Percentiles rank a stretch among this genome's conserved stretches.
Conservation (phyloP, 1,140 invertebrate species). For the Papilio xuthus region DNA sequence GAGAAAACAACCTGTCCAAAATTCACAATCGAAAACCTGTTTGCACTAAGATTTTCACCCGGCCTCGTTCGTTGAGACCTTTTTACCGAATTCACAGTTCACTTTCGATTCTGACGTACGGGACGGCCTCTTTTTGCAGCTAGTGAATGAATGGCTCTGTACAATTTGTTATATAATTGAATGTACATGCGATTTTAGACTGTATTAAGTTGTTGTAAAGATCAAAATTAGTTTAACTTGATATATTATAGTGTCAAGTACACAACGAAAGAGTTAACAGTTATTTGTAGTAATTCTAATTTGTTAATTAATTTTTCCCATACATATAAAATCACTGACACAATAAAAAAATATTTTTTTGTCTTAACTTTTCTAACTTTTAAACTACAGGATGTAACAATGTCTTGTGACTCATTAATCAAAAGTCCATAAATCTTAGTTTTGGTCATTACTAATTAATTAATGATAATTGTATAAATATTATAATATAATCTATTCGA, state of each 20-base stretch:
- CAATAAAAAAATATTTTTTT: neutral
- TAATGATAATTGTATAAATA: neutral
- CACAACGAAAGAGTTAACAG: neutral
- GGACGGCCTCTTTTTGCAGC: conserved; percentile 28
- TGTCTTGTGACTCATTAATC: neutral
- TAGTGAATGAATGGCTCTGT: conserved; percentile 29
- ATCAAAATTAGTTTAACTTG: conserved; percentile 3
- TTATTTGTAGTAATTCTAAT: neutral
- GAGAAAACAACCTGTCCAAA: conserved; percentile 57
- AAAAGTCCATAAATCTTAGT: neutral
- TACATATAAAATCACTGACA: too few species aligned
- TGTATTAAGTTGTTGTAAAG: conserved; percentile 9
- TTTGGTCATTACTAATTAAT: neutral
- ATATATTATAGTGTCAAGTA: neutral
- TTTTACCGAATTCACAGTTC: conserved; percentile 41
- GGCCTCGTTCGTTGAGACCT: conserved; percentile 52
- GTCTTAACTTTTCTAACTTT: neutral
- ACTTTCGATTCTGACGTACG: conserved; percentile 45
- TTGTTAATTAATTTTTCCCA: too few species aligned
- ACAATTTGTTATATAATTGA: conserved; percentile 20
- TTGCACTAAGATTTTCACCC: conserved; percentile 50
- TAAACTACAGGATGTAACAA: neutral
- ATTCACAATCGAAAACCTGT: conserved; percentile 60
- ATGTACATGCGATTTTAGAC: neutral
- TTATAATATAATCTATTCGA: neutral